Base-by-base conservation (phyloP, 1,140 invertebrate species). In the Pinna nobilis region DNA sequence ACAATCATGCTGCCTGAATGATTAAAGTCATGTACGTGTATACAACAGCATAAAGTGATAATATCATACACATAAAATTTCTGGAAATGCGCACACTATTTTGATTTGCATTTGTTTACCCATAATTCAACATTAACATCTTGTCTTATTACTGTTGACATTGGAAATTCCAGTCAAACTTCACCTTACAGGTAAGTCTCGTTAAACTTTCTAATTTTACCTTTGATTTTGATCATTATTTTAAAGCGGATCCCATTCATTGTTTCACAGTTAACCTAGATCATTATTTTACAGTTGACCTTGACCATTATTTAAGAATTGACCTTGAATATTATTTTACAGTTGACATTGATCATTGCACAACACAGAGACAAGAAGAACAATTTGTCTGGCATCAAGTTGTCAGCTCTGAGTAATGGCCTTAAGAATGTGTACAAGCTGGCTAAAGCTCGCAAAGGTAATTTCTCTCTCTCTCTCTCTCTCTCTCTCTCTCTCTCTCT, bases 371-470 rank as follows among this genome's bases (percentile, higher is more conserved):
- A 85, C 57, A 83, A 78, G 60, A 71, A 70, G 13, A 84, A 81
- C 53, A 77, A 83, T 28, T 57, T 88, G 32, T 83, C 85, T 18
- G 86, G 86, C n/a, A 87, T 88, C 57, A 84, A 87, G 28, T 57
- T 87, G 13, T 71, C 78, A 1, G 81, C 84, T 7, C 78, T 88
- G 9, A 57, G 49, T 23, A 60, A 77, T 15, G 86, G 82, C 7
- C 76, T 88, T 11, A 55, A 83, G 35, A 84, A 78, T 44, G 70
- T 87, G 33, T 81, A 78, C 41, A 68, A 77, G 51, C 73, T 68
- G 50, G 86, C 86, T 23, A 79, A 78, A 64, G 49, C 70, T 23
- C 74, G 77, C 37, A 80, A 81, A 68, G 86, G 86, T 87, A 76
- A 47, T 18, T 37, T 20, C 39, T 35, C 25, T 25, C n/a, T n/a